Evolutionary conservation across 2,113 vertebrate species (phyloP), one percentile per base, ranked within the genome.

Genomic region (Tachuris rubrigastra): DNA sequence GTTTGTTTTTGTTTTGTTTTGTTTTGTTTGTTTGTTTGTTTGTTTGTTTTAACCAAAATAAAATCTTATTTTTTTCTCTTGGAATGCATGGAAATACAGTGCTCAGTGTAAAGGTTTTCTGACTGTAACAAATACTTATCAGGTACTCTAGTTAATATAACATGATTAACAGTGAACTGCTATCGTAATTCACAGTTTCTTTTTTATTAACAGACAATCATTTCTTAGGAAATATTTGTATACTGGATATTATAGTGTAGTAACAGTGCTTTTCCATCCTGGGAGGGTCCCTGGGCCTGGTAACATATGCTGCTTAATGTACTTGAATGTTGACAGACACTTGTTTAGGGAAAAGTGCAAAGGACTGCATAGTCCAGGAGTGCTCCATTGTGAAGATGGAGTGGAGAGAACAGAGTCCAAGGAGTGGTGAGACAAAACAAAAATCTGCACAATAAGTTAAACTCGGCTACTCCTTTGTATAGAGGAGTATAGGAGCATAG

Each of bases 311-410:
- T n/a, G 4, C 28, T 68, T 16, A 15, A 10, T 59, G 33, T 37
- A 20, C 8, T 27, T 2, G 1, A 79, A 49, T 53, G n/a, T 50
- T 41, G 20, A 14, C 28, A 79, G 31, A 35, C 4, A 8, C n/a
- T 65, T 3, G 0, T n/a, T 50, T 7, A 50, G 27, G 33, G 35
- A 75, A 21, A 28, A 53, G 8, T 22, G 7, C 5, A 30, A 58
- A 23, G 14, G 39, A 46, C 19, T 79, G 4, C 19, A 19, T 37
- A 27, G 17, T 46, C 22, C 28, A 28, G n/a, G 14, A 69, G 4
- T 20, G 3, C 7, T 50, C 23, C 14, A 5, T 4, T 37, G 14
- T 2, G 2, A 58, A 46, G 16, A 1, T 39, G 31, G 31, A 35
- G 35, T 44, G 9, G 31, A 55, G 18, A 59, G 20, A 85, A 30